Evolutionary conservation across 2,888 invertebrate species (phyloP).

Genomic region (Nemapogon koenigi): DNA sequence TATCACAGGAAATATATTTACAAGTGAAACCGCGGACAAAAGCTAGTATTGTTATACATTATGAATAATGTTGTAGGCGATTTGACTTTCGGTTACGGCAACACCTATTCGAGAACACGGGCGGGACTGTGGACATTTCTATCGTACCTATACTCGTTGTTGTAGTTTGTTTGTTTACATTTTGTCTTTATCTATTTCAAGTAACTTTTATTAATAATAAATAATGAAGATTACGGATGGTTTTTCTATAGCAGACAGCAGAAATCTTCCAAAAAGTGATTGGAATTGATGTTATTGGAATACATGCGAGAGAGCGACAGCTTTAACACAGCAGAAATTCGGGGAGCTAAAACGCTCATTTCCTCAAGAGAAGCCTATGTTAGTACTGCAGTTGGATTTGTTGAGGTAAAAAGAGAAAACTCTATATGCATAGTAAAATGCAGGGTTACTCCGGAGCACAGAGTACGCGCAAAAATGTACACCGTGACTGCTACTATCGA

Average conservation of each 20-base stretch:
- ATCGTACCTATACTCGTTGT: no score
- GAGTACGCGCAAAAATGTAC: not conserved
- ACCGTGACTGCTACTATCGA: not conserved
- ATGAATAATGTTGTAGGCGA: no score
- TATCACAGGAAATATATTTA: no score
- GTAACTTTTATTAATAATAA: no score
- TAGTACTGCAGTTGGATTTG: no score
- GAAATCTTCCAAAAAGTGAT: not conserved
- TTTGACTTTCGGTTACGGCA: no score
- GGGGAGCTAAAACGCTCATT: not conserved
- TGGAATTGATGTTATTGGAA: not conserved
- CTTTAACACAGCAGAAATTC: not conserved
- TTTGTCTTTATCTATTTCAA: no score
- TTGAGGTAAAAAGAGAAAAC: not conserved
- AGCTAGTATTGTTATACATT: no score
- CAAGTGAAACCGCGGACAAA: no score
- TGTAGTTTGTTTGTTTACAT: no score
- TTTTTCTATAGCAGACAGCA: not conserved
- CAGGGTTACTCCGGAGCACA: not conserved
- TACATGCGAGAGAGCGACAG: not conserved
- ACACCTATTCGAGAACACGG: no score
- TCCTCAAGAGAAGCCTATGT: not conserved
- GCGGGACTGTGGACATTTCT: no score
- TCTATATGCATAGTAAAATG: not conserved
- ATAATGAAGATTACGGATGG: not conserved